Evolutionary conservation across 2,888 invertebrate genomes (phyloP).

Genomic region (Megalurothrips usitatus): DNA sequence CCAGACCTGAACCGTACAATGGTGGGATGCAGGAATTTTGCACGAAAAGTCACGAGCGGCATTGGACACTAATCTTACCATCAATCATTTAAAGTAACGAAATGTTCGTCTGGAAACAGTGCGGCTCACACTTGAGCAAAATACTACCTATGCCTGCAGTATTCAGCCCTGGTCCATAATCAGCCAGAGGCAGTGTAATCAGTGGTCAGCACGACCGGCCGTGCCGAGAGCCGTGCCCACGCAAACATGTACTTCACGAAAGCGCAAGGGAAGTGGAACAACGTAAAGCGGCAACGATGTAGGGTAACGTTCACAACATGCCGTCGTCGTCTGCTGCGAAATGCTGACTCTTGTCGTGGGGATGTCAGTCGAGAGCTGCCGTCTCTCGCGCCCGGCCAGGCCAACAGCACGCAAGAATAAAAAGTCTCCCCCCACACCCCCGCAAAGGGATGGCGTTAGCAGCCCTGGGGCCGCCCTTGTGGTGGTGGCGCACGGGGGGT

Average conservation of each 20-base stretch:
- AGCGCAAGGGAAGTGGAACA: too few relatives aligned
- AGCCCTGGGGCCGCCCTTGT: neutral
- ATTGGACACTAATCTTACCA: neutral
- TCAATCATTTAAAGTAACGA: neutral
- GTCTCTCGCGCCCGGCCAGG: too few relatives aligned
- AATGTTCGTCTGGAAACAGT: constrained; percentile 24
- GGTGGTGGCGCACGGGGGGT: neutral
- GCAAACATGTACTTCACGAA: too few relatives aligned
- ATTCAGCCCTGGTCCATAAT: constrained; percentile 10
- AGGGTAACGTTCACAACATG: too few relatives aligned
- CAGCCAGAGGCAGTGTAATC: constrained; percentile 13
- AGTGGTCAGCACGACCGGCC: neutral
- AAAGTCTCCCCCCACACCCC: too few relatives aligned
- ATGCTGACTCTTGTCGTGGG: too few relatives aligned
- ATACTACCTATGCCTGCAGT: neutral
- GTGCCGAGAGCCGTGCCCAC: too few relatives aligned
- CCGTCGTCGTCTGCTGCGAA: too few relatives aligned
- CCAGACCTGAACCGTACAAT: neutral
- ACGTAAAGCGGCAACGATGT: too few relatives aligned
- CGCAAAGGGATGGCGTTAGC: neutral
- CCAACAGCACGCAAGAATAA: too few relatives aligned
- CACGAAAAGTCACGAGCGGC: neutral
- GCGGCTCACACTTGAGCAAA: neutral
- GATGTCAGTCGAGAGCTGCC: too few relatives aligned
- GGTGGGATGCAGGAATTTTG: neutral